Evolutionary conservation across 2,888 invertebrate species (phyloP), one percentile per base, ranked within the genome.

Genomic region (Orchestes rusci): DNA sequence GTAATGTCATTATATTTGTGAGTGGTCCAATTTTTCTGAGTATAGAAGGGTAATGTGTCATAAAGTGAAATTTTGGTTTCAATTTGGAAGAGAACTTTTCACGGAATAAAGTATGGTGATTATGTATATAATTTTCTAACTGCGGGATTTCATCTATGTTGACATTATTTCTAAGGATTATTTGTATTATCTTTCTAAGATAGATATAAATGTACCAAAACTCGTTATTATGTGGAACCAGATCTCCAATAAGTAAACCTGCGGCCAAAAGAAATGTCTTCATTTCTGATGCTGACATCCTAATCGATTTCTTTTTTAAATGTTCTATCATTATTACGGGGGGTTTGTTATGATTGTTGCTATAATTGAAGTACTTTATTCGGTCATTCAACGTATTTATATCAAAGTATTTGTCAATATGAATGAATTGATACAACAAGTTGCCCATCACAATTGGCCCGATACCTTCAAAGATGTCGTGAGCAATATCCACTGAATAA

Each of bases 221-320:
- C 18, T 23, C 19, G 36, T 50, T 48, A 12, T 15, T 19, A 37
- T 18, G 16, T 5, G 47, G 47, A 38, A 50, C 31, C 8, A 41
- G 19, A 23, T 44, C 8, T 13, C 44, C 47, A 41, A 50, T 34
- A 27, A 50, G 15, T 27, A 50, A 20, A 7, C 41, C 47, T 17
- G 30, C 31, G 39, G 35, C 30, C 12, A 50, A 29, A 36, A 50
- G 28, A 39, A 52, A 49, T n/a, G 31, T 27, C 31, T 43, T 47
- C 39, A 47, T 47, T 44, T 52, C 52, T 10, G 50, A 31, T 23
- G 44, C 41, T 29, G 42, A 45, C 50, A 52, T 50, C 43, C 34
- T 50, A 7, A 52, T 12, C 13, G 16, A 31, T 34, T 44, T 46
- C 7, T 43, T 46, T 39, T 39, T 45, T 35, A 51, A 39, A 40